These are phyloP conservation scores for Acridotheres tristis DNA, from an alignment of 2,797 vertebrate genomes.

Conservation along the genomic window DNA sequence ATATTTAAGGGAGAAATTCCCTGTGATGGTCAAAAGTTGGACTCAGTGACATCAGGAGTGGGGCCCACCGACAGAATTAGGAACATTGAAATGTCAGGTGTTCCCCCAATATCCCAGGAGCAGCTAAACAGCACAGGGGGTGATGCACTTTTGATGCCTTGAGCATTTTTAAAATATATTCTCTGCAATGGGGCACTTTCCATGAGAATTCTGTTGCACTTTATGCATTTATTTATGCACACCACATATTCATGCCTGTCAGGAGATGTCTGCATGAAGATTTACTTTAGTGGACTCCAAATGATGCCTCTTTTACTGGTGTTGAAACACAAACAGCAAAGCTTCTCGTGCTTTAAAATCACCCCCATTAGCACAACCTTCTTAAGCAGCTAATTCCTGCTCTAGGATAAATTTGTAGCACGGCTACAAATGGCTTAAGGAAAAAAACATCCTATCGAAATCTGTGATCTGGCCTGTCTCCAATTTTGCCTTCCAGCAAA, in stretches of 20 bases:
- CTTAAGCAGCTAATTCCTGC: constrained; percentile 29
- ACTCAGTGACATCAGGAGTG: neutral
- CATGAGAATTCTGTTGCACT: neutral
- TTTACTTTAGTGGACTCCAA: constrained; percentile 4
- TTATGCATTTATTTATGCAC: neutral
- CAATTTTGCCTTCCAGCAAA: neutral
- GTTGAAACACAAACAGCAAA: neutral
- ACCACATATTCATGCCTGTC: neutral
- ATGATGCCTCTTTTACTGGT: neutral
- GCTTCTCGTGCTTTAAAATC: neutral
- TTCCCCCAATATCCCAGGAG: neutral
- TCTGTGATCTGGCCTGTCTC: neutral
- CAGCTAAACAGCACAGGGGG: neutral
- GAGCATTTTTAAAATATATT: neutral
- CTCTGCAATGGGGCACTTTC: neutral
- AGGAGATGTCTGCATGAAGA: neutral
- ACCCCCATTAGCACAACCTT: neutral
- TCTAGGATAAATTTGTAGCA: neutral
- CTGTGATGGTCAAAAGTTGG: neutral
- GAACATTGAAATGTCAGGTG: neutral
- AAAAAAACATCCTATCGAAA: neutral
- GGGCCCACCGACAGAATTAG: neutral
- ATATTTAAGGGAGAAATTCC: neutral
- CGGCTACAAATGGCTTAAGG: neutral
- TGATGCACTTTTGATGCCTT: neutral